A percentile compares a stretch with the other conserved stretches of the same genome.
Conservation (phyloP, 2,113 vertebrate species). For the Cyrtonyx montezumae region DNA sequence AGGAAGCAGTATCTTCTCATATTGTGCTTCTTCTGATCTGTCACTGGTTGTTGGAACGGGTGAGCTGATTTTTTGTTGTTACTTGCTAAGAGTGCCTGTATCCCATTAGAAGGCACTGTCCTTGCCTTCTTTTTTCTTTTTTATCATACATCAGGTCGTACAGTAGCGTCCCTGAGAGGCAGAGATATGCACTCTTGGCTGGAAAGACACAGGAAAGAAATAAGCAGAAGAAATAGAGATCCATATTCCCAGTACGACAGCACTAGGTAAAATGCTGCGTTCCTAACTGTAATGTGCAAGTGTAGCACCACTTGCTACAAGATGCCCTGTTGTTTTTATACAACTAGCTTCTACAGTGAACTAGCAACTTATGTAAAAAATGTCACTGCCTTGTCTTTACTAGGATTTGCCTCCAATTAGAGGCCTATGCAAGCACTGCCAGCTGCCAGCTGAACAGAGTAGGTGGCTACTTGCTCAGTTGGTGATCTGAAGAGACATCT, state of each 20-base stretch:
- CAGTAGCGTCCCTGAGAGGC: neutral
- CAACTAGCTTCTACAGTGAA: neutral
- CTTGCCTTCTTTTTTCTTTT: no score
- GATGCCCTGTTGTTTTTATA: neutral
- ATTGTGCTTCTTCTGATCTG: no score
- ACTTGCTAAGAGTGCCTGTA: no score
- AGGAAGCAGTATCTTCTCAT: no score
- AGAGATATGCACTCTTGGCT: neutral
- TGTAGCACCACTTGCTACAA: fast-evolving
- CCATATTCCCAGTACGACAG: neutral
- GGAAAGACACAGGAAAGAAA: neutral
- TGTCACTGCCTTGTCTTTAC: neutral
- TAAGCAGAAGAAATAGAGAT: neutral
- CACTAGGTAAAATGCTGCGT: neutral
- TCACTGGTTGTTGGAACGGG: no score
- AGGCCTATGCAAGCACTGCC: neutral
- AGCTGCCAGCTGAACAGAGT: neutral
- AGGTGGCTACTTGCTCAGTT: fast-evolving
- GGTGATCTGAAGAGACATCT: neutral
- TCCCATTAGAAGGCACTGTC: no score
- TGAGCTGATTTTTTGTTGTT: no score
- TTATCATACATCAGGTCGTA: neutral
- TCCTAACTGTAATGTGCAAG: neutral
- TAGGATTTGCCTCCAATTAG: neutral
- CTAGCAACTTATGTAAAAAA: fast-evolving